These are phyloP conservation scores for Mormyrus proboscirostris DNA, from an alignment of 2,797 vertebrate genomes.

Conservation along the genomic window DNA sequence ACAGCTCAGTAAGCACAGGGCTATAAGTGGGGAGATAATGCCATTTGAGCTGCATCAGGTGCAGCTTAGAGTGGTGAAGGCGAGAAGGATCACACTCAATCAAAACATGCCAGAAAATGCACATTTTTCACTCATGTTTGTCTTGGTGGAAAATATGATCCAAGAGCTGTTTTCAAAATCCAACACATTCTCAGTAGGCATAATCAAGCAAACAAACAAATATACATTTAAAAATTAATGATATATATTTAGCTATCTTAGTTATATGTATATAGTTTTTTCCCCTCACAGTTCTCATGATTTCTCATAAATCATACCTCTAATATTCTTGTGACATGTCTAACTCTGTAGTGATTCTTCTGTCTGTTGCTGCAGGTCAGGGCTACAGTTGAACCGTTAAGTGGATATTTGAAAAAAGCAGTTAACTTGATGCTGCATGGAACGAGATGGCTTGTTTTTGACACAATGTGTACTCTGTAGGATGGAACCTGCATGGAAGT, in stretches of 20 bases:
- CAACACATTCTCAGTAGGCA: not conserved
- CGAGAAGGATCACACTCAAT: not conserved
- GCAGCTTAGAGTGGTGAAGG: conserved; percentile 29
- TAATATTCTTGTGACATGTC: not conserved
- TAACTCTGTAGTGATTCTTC: not conserved
- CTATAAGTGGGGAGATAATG: conserved; percentile 39
- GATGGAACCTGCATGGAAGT: not conserved
- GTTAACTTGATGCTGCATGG: not conserved
- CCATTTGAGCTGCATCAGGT: conserved; percentile 39
- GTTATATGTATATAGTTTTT: not conserved
- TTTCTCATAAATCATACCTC: not conserved
- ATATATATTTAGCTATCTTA: not conserved
- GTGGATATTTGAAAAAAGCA: not conserved
- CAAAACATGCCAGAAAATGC: not conserved
- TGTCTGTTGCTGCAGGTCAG: not conserved
- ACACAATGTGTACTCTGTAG: not conserved
- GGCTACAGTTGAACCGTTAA: not conserved
- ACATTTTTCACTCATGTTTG: not conserved
- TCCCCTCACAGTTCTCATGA: not conserved
- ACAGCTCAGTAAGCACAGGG: conserved; percentile 23
- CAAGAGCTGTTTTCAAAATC: not conserved
- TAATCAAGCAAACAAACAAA: not conserved
- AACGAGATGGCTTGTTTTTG: not conserved
- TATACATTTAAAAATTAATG: not conserved
- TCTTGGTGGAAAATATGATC: not conserved